Evolutionary conservation across 2,797 vertebrate species (phyloP), one percentile per base, ranked within the genome.

Genomic region (Spondyliosoma cantharus): DNA sequence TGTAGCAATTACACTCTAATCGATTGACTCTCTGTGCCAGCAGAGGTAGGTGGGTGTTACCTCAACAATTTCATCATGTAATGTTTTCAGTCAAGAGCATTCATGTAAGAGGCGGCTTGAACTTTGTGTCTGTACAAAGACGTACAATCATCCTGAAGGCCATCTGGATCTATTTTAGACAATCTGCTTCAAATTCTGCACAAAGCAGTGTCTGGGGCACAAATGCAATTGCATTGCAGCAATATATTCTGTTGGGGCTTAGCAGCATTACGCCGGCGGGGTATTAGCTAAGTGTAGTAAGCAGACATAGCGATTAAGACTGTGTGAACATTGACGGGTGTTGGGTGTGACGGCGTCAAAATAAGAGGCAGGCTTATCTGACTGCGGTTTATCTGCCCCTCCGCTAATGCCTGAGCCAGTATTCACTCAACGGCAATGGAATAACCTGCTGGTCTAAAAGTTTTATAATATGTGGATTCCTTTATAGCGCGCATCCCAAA

Each of bases 251-350:
- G 27, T 74, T 48, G 29, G 57, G 52, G 80, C 76, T 91, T 78
- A 86, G 71, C 66, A 67, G 81, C 74, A 74, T 81, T 71, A 61
- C 20, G 3, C 19, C 27, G n/a, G 60, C 65, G 56, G 58, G 58
- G 81, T 72, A 69, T 89, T 76, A 80, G 81, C 69, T 52, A 73
- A 64, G 71, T 70, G 72, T 73, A 58, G 81, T 49, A 74, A 84
- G 65, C 75, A 76, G 74, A 53, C 72, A 20, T 3, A 24, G 70
- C 64, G 83, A 87, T 90, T 74, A 74, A 79, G 53, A 89, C 43
- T 13, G 52, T n/a, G 71, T 60, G 24, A 53, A 69, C 67, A 74
- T 66, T 86, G 74, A 84, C 11, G 32, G 73, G 3, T 63, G 45
- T 24, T 53, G 46, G 56, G 43, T 68, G 63, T 25, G 0, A 29